These are phyloP conservation scores for Eulemur albifrons DNA, from an alignment of 2,797 vertebrate genomes.

Conservation along the genomic window DNA sequence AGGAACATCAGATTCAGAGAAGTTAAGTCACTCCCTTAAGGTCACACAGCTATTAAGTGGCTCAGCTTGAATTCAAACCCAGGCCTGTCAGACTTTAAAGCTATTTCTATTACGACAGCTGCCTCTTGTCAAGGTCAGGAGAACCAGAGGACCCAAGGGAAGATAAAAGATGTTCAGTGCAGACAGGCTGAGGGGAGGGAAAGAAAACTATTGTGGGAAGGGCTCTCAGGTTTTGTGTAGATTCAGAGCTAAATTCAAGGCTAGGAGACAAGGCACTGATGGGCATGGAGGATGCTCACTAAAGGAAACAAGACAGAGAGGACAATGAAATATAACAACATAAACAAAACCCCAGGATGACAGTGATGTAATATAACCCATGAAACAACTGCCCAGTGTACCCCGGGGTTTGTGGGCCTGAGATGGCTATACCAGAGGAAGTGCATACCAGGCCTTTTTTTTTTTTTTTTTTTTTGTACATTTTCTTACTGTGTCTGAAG, in stretches of 20 bases:
- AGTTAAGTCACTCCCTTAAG: not conserved
- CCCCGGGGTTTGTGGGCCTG: constrained; percentile 47
- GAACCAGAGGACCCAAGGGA: constrained; percentile 47
- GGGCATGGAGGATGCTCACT: not conserved
- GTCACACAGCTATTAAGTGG: constrained; percentile 6
- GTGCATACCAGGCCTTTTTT: constrained; percentile 14
- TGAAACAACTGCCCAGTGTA: constrained; percentile 35
- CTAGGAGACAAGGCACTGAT: constrained; percentile 4
- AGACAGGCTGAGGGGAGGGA: constrained; percentile 12
- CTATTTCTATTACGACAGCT: not conserved
- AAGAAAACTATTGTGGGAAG: not conserved
- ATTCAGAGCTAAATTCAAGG: constrained; percentile 54
- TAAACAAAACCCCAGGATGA: constrained; percentile 23
- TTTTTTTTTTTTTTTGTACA: constrained; percentile 61
- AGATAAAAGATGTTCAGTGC: not conserved
- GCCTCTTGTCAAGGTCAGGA: constrained; percentile 42
- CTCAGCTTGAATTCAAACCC: not conserved
- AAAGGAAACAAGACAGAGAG: not conserved
- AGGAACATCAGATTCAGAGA: constrained; percentile 29
- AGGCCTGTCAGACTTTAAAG: not conserved
- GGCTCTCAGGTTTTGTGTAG: constrained; percentile 58
- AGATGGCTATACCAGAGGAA: constrained; percentile 62
- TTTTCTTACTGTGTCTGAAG: constrained; percentile 79
- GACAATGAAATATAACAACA: not conserved
- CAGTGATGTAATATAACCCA: not conserved